phyloP scores from a whole-genome alignment of 2,888 invertebrate species.

The Nephrotoma flavescens region DNA sequence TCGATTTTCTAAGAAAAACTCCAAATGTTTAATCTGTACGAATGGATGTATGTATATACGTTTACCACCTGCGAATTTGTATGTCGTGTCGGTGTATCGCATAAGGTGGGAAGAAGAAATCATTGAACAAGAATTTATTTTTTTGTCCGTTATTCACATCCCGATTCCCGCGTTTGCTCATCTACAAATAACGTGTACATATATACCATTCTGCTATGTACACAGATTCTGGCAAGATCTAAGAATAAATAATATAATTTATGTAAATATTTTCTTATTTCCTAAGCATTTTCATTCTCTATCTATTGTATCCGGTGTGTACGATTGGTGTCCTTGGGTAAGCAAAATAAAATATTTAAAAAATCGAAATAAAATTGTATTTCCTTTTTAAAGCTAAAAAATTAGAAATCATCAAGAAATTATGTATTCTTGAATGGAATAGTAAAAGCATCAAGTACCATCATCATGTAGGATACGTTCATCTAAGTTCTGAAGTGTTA shows the following conservation, averaged over 20 bases:
- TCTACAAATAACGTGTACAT: background rate
- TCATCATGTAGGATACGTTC: background rate
- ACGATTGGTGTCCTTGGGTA: background rate
- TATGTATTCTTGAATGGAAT: background rate
- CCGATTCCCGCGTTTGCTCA: background rate
- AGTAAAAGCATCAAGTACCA: background rate
- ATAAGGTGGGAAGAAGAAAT: too few species aligned
- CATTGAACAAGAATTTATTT: too few species aligned
- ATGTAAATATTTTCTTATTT: background rate
- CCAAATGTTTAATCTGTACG: too few species aligned
- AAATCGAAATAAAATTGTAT: too few species aligned
- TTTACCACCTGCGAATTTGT: too few species aligned
- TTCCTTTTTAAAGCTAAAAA: background rate
- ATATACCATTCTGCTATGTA: too few species aligned
- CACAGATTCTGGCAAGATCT: background rate
- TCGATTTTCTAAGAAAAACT: background rate
- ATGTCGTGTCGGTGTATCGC: too few species aligned
- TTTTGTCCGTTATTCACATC: background rate
- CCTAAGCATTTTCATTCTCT: background rate
- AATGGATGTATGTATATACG: too few species aligned
- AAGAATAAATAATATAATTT: background rate
- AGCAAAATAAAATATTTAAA: too few species aligned
- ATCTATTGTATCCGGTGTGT: background rate
- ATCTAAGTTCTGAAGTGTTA: background rate
- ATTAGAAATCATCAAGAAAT: background rate